phyloP scores from a whole-genome alignment of 1,140 invertebrate species.

The Drosophila busckii region DNA sequence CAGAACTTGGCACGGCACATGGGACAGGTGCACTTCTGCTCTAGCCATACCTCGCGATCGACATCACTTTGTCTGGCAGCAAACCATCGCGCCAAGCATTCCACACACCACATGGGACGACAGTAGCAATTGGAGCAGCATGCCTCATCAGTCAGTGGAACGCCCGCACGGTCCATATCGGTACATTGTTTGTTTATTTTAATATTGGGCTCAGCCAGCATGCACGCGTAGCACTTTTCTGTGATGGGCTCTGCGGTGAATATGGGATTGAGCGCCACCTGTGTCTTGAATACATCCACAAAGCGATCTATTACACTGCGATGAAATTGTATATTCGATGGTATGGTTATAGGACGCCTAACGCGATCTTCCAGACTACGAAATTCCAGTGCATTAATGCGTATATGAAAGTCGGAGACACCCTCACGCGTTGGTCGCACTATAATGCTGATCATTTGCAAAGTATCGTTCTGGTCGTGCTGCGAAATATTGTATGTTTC shows the following conservation, averaged over 20 bases:
- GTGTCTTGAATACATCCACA: constrained; percentile 89
- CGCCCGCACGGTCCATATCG: constrained; percentile 61
- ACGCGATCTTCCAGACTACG: constrained; percentile 89
- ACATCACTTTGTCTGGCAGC: constrained; percentile 89
- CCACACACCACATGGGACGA: constrained; percentile 93
- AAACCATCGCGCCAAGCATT: constrained; percentile 94
- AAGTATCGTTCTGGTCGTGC: constrained; percentile 81
- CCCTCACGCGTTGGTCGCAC: constrained; percentile 83
- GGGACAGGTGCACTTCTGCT: constrained; percentile 92
- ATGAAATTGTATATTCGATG: constrained; percentile 88
- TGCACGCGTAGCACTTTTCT: constrained; percentile 93
- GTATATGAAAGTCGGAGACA: constrained; percentile 83
- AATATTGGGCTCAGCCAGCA: constrained; percentile 88
- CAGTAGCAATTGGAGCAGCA: constrained; percentile 83
- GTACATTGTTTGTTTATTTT: constrained; percentile 89
- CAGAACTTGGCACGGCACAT: constrained; percentile 93
- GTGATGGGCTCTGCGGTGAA: constrained; percentile 85
- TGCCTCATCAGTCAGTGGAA: constrained; percentile 58
- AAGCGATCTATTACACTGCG: constrained; percentile 90
- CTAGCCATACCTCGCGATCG: constrained; percentile 88
- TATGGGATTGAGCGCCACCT: constrained; percentile 86
- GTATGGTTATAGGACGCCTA: constrained; percentile 85
- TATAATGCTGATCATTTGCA: constrained; percentile 91
- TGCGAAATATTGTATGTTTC: constrained; percentile 86
- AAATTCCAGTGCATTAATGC: constrained; percentile 89